phyloP scores from a whole-genome alignment of 2,113 vertebrate species.

The Scomber scombrus region DNA sequence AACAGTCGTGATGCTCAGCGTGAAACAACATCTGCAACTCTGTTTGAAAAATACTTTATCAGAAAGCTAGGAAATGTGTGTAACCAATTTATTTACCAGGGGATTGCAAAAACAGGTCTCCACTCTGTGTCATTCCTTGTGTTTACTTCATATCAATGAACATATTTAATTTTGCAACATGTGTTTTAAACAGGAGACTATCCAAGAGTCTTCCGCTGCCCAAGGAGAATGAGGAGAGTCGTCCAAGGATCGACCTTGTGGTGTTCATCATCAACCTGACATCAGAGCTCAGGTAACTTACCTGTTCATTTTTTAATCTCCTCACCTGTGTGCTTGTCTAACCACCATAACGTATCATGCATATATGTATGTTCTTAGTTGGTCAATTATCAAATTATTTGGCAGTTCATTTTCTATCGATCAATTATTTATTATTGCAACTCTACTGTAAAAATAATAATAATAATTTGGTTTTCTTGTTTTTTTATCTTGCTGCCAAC shows the following conservation, averaged over 20 bases:
- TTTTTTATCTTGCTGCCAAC: not conserved
- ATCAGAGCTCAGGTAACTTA: conserved; percentile 79
- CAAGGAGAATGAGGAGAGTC: conserved; percentile 75
- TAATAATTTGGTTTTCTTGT: too few relatives aligned
- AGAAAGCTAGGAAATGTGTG: not conserved
- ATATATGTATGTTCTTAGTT: too few relatives aligned
- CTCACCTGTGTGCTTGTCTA: not conserved
- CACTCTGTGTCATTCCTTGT: too few relatives aligned
- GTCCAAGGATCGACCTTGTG: conserved; percentile 84
- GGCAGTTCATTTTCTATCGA: too few relatives aligned
- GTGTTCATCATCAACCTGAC: conserved; percentile 84
- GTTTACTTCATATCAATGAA: not conserved
- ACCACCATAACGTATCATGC: too few relatives aligned
- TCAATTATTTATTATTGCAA: too few relatives aligned
- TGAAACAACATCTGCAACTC: conserved; percentile 1
- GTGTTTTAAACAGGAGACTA: conserved; percentile 74
- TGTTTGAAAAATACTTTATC: not conserved
- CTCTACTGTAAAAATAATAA: too few relatives aligned
- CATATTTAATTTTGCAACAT: not conserved
- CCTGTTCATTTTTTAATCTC: not conserved
- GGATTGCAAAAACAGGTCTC: too few relatives aligned
- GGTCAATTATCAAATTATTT: too few relatives aligned
- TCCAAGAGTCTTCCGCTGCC: conserved; percentile 83
- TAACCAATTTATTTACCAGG: not conserved
- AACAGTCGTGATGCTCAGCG: not conserved